These are phyloP conservation scores for Rousettus leschenaultii DNA, from an alignment of 2,113 vertebrate genomes.

Conservation along the genomic window DNA sequence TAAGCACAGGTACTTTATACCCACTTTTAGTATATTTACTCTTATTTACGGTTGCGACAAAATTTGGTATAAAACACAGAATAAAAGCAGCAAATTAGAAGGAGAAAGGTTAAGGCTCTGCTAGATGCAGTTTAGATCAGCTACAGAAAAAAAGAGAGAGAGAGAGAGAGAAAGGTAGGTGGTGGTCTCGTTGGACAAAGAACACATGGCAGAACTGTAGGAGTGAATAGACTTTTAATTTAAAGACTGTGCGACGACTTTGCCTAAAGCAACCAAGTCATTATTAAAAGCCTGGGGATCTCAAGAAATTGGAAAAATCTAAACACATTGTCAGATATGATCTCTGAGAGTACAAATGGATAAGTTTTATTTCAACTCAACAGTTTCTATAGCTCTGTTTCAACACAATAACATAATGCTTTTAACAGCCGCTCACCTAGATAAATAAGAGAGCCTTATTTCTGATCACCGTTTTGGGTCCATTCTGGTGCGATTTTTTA, in stretches of 20 bases:
- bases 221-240: not conserved
- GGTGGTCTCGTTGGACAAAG: not conserved
- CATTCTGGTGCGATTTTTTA: not conserved
- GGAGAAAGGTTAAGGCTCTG: not conserved
- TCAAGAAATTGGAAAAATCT: not conserved
- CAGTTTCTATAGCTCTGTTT: not conserved
- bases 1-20: not conserved
- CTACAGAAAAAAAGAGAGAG: not conserved
- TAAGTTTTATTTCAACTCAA: not conserved
- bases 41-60: not conserved
- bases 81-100: not conserved
- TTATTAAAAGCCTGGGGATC: not conserved
- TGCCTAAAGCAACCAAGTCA: not conserved
- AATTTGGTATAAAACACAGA: not conserved
- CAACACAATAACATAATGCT: not conserved
- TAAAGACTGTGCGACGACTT: not conserved
- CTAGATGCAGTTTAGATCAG: not conserved
- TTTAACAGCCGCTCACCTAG: not conserved
- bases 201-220: not conserved
- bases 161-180: not conserved
- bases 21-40: not conserved
- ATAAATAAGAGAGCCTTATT: not conserved
- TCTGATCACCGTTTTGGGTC: not conserved
- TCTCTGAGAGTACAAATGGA: not conserved
- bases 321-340: not conserved